These are phyloP conservation scores for Mugil cephalus DNA, from an alignment of 2,113 vertebrate genomes.

Conservation along the genomic window DNA sequence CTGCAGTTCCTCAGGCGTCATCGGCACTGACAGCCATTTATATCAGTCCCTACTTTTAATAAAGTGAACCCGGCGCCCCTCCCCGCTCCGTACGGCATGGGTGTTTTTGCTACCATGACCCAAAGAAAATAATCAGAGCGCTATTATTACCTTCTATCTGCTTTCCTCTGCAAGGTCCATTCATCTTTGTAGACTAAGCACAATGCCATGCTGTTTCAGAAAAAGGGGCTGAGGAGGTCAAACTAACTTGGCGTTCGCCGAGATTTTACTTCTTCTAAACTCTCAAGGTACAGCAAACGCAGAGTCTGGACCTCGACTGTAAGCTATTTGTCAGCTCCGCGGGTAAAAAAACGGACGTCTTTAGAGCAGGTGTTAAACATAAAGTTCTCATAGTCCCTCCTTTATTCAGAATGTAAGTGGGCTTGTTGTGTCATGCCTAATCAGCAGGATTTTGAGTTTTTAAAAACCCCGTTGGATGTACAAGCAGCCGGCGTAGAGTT, in stretches of 20 bases:
- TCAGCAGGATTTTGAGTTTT: slow-evolving; percentile 45
- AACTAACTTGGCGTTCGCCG: slow-evolving; percentile 18
- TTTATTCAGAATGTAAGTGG: slow-evolving; percentile 20
- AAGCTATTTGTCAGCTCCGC: slow-evolving; percentile 21
- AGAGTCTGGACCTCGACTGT: slow-evolving; percentile 18
- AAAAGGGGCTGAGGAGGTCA: slow-evolving; percentile 55
- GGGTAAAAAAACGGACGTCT: slow-evolving; percentile 18
- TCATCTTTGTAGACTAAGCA: slow-evolving; percentile 63
- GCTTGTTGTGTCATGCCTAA: slow-evolving; percentile 23
- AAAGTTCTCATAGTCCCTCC: slow-evolving; percentile 10
- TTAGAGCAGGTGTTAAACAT: slow-evolving; percentile 47
- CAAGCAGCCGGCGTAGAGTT: slow-evolving; percentile 15
- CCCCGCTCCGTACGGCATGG: slow-evolving; percentile 13
- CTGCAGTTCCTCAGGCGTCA: slow-evolving; percentile 67
- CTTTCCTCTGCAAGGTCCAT: slow-evolving; percentile 59
- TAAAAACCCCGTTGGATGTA: slow-evolving; percentile 36
- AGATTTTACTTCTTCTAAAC: slow-evolving; percentile 26
- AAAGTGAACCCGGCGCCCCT: slow-evolving; percentile 37
- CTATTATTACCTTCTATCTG: slow-evolving; percentile 66
- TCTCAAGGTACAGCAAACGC: slow-evolving; percentile 4
- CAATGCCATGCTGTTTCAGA: slow-evolving; percentile 51
- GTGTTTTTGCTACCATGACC: slow-evolving; percentile 65
- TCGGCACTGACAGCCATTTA: slow-evolving; percentile 69
- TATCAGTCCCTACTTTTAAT: slow-evolving; percentile 66
- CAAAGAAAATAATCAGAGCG: slow-evolving; percentile 75